Conservation (phyloP, 2,888 invertebrate species). For the Tetramorium bicarinatum region DNA sequence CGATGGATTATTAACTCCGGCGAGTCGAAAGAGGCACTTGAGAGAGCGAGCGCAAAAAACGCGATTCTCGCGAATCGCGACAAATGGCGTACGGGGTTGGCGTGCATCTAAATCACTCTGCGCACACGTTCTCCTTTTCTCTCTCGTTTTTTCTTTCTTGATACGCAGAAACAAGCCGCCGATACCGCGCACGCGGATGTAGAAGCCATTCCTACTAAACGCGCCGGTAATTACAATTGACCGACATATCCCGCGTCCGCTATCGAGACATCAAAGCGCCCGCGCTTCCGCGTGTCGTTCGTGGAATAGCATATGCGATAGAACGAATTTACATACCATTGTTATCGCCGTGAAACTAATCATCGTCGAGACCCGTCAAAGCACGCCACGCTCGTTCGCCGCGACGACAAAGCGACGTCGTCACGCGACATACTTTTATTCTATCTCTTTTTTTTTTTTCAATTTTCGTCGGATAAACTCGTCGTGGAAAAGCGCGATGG, state of each 20-base stretch:
- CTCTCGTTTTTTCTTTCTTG: conserved; percentile 13
- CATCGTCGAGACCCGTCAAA: conserved; percentile 12
- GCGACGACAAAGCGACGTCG: conserved; percentile 23
- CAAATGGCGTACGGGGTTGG: conserved; percentile 11
- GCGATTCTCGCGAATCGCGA: conserved; percentile 55
- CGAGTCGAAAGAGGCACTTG: not conserved
- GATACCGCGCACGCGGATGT: conserved; percentile 40
- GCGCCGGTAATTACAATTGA: conserved; percentile 64
- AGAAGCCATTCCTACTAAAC: conserved; percentile 52
- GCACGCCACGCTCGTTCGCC: conserved; percentile 17
- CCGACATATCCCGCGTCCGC: conserved; percentile 50
- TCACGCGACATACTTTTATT: conserved; percentile 32
- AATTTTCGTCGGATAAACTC: not conserved
- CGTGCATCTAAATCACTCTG: conserved; percentile 60
- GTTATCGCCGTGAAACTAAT: conserved; percentile 40
- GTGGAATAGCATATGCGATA: conserved; percentile 1
- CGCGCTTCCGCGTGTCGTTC: conserved; percentile 41
- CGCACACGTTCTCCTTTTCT: not conserved
- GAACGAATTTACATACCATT: conserved; percentile 25
- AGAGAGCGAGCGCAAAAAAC: not conserved
- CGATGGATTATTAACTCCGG: conserved; percentile 21
- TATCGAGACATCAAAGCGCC: conserved; percentile 27
- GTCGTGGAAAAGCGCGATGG: not conserved
- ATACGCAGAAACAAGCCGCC: conserved; percentile 51
- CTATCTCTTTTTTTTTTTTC: not conserved